Evolutionary conservation across 2,797 vertebrate genomes (phyloP), one percentile per base, ranked within the genome.

Genomic region (Spea hammondii): DNA sequence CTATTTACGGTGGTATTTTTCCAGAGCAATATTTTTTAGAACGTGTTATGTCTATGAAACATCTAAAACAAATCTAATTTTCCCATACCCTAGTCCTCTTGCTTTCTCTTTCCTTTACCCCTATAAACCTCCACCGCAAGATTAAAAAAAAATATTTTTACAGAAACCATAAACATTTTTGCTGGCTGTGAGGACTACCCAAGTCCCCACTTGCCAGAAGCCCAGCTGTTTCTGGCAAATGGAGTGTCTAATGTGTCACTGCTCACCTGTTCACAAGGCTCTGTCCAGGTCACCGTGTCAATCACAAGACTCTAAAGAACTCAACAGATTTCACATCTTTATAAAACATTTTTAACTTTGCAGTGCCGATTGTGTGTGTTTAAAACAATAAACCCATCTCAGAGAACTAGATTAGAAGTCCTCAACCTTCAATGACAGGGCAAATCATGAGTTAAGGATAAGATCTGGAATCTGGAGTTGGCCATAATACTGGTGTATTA

Each of bases 261-360:
- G 54, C 64, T 76, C 74, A 81, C 79, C 79, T 80, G 79, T 76
- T 80, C 68, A 5, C 62, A 66, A 60, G 46, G 32, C 46, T 72
- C 74, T 66, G 4, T 13, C 32, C 9, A 6, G 67, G 67, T 65
- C 67, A 59, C 46, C 17, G 49, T 72, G 69, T 71, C 74, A 72
- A 14, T 77, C 74, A 45, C 65, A 47, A 13, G 54, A 53, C 55
- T 74, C 62, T 45, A 45, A n/a, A 60, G 50, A 48, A 51, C 47
- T 60, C 45, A 55, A 65, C 53, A 72, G 6, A 32, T 72, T 59
- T 72, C 79, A 66, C 79, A 76, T 70, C 67, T 51, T 71, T 46
- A 62, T 57, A 76, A 49, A 67, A 68, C 17, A 51, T 51, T 67
- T n/a, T 54, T 59, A 32, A 32, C 32, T 32, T 32, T 32, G 32